Evolutionary conservation across 2,888 invertebrate species (phyloP).

Genomic region (Hydrotaea diabolus): DNA sequence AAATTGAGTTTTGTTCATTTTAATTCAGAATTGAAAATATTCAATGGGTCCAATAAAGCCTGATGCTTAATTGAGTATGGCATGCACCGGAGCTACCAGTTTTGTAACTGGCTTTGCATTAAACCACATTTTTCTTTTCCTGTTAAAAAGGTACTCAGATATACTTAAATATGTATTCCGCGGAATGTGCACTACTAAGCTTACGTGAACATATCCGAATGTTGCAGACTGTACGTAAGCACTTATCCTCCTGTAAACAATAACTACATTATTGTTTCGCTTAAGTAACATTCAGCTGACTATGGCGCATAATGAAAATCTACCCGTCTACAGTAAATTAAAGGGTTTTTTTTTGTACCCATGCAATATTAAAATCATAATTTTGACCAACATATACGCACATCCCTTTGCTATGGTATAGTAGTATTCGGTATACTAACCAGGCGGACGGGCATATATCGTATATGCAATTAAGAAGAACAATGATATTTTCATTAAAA

Average conservation of each 20-base stretch:
- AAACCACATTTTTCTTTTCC: too few relatives aligned
- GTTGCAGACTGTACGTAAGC: too few relatives aligned
- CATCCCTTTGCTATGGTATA: not conserved
- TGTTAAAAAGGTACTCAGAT: too few relatives aligned
- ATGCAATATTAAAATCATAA: slow-evolving; percentile 28
- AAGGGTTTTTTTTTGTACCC: not conserved
- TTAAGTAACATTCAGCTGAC: not conserved
- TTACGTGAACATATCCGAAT: too few relatives aligned
- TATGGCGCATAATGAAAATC: not conserved
- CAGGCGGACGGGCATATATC: not conserved
- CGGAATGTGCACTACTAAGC: too few relatives aligned
- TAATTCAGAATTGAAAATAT: too few relatives aligned
- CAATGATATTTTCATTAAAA: slow-evolving; percentile 56
- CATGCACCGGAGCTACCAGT: too few relatives aligned
- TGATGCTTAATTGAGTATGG: too few relatives aligned
- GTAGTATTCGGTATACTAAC: not conserved
- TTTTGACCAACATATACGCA: slow-evolving; percentile 24
- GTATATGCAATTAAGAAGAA: not conserved
- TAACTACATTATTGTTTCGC: not conserved
- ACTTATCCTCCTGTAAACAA: not conserved
- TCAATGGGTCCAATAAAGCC: too few relatives aligned
- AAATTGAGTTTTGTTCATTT: too few relatives aligned
- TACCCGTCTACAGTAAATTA: not conserved
- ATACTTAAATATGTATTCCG: too few relatives aligned
- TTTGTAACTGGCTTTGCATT: too few relatives aligned